Base-by-base conservation (phyloP, 2,797 vertebrate genomes). In the Tadarida brasiliensis region DNA sequence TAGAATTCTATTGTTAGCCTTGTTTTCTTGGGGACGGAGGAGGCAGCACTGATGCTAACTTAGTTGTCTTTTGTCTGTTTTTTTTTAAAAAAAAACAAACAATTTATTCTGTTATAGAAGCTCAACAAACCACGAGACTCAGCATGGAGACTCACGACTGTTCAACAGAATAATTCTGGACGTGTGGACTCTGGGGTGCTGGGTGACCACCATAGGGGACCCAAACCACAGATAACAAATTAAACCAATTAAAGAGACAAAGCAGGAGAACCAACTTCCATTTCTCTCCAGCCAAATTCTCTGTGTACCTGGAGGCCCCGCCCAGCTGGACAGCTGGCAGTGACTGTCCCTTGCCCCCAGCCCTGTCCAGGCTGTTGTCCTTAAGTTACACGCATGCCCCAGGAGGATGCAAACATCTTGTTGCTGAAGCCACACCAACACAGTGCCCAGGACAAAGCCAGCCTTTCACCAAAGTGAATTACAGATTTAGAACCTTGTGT, bases 401-500 rank as follows among this genome's bases (percentile, higher is more conserved):
- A 1, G 68, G 54, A 90, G 28, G 24, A 11, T 30, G 30, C 71
- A 91, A 80, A n/a, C 11, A 51, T 33, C 39, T 59, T 33, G 6
- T 3, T 33, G 33, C 35, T 63, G 28, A 7, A n/a, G 68, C 24
- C 56, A 33, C 14, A 35, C 8, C 24, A 0, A 30, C 19, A 16
- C 10, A 44, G 67, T 24, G 19, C 74, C 63, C 15, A 1, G 44
- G 3, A 11, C 49, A 56, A 73, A 59, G 24, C 28, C 28, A 24
- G 61, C 20, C 39, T 57, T 93, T 68, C 28, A 35, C 57, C 19
- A n/a, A 90, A 67, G 87, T 67, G 77, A 70, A 94, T 78, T 78
- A 81, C 71, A 96, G 87, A 93, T n/a, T 81, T 68, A 87, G 56
- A 88, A 80, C 51, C 85, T n/a, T 80, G 54, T 63, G 61, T 47